phyloP scores from a whole-genome alignment of 1,140 invertebrate genomes.

The Pseudomyrmex cubaensis region DNA sequence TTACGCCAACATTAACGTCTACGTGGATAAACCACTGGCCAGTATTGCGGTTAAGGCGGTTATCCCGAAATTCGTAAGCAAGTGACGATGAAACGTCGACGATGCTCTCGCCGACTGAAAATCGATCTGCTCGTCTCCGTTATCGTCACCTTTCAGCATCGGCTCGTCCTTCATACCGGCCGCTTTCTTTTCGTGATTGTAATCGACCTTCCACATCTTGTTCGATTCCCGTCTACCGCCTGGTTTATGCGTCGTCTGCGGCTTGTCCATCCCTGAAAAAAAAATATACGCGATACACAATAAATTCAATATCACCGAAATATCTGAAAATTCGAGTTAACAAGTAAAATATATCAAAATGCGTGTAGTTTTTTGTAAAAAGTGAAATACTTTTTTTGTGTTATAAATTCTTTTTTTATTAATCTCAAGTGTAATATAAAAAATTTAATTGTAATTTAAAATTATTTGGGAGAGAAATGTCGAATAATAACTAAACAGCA shows the following conservation, averaged over 20 bases:
- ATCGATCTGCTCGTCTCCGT: constrained; percentile 77
- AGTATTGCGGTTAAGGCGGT: constrained; percentile 71
- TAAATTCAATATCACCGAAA: neutral
- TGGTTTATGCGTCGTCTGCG: constrained; percentile 78
- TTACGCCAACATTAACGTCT: constrained; percentile 48
- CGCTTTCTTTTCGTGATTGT: constrained; percentile 76
- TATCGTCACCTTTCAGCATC: constrained; percentile 76
- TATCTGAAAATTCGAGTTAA: neutral
- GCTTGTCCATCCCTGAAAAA: constrained; percentile 75
- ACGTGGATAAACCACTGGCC: constrained; percentile 73
- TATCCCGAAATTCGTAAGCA: constrained; percentile 64
- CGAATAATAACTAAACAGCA: too few relatives aligned
- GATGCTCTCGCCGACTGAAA: constrained; percentile 81
- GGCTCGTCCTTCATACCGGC: constrained; percentile 80
- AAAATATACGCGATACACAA: constrained; percentile 1
- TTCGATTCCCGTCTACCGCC: constrained; percentile 80
- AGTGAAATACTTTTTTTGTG: neutral
- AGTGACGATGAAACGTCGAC: constrained; percentile 70
- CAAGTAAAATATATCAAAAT: neutral
- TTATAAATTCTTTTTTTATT: too few relatives aligned
- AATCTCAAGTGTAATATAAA: too few relatives aligned
- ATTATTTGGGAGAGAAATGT: neutral
- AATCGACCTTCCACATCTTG: constrained; percentile 79
- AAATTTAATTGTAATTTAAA: neutral
- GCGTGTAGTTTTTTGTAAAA: neutral